These are phyloP conservation scores for Catonia carolina DNA, from an alignment of 2,888 invertebrate species.

Conservation along the genomic window DNA sequence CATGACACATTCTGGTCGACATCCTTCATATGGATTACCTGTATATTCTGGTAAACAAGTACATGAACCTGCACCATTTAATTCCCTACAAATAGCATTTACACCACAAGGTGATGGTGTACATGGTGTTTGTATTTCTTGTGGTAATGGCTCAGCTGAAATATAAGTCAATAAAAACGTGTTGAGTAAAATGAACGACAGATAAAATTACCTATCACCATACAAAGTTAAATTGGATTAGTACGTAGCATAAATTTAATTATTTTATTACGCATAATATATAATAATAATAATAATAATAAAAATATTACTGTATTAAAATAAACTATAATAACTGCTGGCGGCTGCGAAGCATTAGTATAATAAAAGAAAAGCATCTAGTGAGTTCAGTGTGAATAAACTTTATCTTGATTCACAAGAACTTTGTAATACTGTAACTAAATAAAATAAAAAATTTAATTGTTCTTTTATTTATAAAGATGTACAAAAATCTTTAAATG, in stretches of 20 bases:
- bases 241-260: background rate
- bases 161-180: constrained; percentile 6
- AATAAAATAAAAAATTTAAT: no score
- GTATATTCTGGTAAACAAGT: constrained; percentile 61
- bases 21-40: constrained; percentile 66
- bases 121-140: constrained; percentile 51
- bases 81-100: constrained; percentile 65
- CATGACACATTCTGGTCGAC: constrained; percentile 56
- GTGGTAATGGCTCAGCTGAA: constrained; percentile 19
- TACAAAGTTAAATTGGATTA: constrained; percentile 5
- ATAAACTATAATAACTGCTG: background rate
- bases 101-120: constrained; percentile 62
- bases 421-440: no score
- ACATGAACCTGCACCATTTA: constrained; percentile 66
- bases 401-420: background rate
- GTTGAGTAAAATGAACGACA: background rate
- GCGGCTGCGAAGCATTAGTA: constrained; percentile 10
- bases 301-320: background rate
- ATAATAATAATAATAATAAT: constrained; percentile 1
- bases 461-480: no score
- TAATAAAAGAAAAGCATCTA: background rate
- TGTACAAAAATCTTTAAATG: no score
- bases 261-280: background rate
- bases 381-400: constrained; percentile 9
- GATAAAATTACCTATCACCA: constrained; percentile 5